phyloP scores from a whole-genome alignment of 1,140 invertebrate genomes.

The Drosophila bipectinata region DNA sequence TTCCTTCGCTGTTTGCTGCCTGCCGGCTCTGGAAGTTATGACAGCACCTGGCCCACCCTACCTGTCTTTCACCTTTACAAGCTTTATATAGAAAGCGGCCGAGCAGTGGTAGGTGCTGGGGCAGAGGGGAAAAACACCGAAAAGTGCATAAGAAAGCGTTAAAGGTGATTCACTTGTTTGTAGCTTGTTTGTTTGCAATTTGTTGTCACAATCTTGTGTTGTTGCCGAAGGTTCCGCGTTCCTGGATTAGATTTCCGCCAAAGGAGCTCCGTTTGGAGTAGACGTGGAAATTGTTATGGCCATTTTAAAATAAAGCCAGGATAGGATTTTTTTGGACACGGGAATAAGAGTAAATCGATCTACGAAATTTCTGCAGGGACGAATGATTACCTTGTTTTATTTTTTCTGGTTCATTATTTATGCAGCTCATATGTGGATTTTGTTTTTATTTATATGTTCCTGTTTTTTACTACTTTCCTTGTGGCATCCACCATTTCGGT shows the following conservation, averaged over 20 bases:
- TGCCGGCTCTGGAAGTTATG: conserved; percentile 50
- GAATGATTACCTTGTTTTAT: too few relatives aligned
- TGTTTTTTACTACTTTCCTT: too few relatives aligned
- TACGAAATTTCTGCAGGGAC: not conserved
- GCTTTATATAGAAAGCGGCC: not conserved
- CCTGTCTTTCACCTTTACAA: not conserved
- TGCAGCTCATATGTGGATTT: conserved; percentile 35
- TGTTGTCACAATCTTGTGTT: conserved; percentile 74
- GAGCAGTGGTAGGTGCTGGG: not conserved
- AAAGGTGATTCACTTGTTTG: conserved; percentile 81
- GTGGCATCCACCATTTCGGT: conserved; percentile 36
- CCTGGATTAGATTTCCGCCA: conserved; percentile 33
- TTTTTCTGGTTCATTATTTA: conserved; percentile 6
- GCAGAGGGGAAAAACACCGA: conserved; percentile 17
- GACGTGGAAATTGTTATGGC: conserved; percentile 61
- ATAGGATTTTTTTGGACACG: not conserved
- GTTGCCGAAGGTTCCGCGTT: conserved; percentile 23
- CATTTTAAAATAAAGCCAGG: conserved; percentile 16
- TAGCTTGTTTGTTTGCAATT: conserved; percentile 81
- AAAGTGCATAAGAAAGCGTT: conserved; percentile 67
- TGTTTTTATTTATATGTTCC: conserved; percentile 12
- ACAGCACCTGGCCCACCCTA: conserved; percentile 38
- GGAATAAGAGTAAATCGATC: too few relatives aligned
- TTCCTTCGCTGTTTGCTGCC: conserved; percentile 24
- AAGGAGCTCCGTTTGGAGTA: conserved; percentile 24